Evolutionary conservation across 1,140 invertebrate genomes (phyloP).

Genomic region (Melipona quadrifasciata): DNA sequence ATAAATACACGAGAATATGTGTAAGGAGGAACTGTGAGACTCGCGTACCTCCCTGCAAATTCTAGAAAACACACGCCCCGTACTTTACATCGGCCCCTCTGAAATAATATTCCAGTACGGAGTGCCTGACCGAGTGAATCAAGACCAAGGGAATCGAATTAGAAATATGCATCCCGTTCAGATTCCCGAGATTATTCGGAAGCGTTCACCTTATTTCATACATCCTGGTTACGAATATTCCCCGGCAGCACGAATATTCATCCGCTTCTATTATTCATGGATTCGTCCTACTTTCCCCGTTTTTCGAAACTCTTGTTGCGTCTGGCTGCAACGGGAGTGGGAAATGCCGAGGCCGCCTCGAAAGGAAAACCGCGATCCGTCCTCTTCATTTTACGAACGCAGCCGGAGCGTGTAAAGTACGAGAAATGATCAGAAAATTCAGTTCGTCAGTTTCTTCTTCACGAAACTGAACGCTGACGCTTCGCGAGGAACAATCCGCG

Average conservation of each 20-base stretch:
- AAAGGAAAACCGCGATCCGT: not conserved
- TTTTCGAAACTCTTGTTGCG: slow-evolving; percentile 30
- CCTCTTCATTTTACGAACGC: slow-evolving; percentile 1
- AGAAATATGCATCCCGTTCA: slow-evolving; percentile 18
- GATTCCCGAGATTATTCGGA: slow-evolving; percentile 35
- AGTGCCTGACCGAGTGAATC: not conserved
- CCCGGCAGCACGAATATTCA: slow-evolving; percentile 41
- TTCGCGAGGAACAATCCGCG: too few relatives aligned
- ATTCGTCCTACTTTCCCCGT: slow-evolving; percentile 23
- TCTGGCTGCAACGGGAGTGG: not conserved
- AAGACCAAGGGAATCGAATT: slow-evolving; percentile 21
- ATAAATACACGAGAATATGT: too few relatives aligned
- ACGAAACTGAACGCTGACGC: too few relatives aligned
- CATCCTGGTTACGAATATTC: slow-evolving; percentile 30
- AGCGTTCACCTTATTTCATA: slow-evolving; percentile 39
- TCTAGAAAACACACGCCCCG: not conserved
- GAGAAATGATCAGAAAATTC: too few relatives aligned
- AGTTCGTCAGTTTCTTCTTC: too few relatives aligned
- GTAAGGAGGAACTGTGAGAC: too few relatives aligned
- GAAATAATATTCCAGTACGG: not conserved
- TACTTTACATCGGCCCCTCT: not conserved
- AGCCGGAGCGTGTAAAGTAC: too few relatives aligned
- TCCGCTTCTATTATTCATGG: slow-evolving; percentile 49
- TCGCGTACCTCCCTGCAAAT: not conserved
- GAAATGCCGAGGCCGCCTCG: not conserved